phyloP scores from a whole-genome alignment of 2,888 invertebrate species.

The Lasius fuliginosus region DNA sequence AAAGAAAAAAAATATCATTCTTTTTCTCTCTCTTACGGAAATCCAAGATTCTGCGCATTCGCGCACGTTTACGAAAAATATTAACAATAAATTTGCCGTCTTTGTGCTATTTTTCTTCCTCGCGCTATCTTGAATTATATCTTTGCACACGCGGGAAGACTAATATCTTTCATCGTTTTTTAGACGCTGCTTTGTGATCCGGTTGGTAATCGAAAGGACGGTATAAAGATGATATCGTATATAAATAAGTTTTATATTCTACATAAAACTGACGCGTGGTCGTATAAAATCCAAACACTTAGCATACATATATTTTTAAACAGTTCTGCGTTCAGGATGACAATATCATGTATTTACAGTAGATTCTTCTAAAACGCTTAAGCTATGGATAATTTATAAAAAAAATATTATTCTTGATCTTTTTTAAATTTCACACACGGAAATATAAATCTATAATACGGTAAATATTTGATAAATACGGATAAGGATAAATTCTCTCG shows the following conservation, averaged over 20 bases:
- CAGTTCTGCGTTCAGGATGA: not conserved
- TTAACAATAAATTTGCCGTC: conserved; percentile 70
- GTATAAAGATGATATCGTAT: conserved; percentile 8
- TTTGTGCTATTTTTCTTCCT: conserved; percentile 21
- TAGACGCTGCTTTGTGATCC: conserved; percentile 56
- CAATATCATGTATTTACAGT: not conserved
- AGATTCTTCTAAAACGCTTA: not conserved
- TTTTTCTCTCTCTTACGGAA: conserved; percentile 23
- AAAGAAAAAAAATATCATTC: conserved; percentile 57
- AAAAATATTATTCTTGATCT: conserved; percentile 4
- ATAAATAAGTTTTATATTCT: not conserved
- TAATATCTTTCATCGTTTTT: conserved; percentile 65
- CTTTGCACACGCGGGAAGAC: conserved; percentile 45
- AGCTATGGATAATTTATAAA: not conserved
- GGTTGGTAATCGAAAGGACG: conserved; percentile 27
- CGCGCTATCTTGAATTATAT: conserved; percentile 43
- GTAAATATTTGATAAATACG: not conserved
- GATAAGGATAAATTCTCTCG: not conserved
- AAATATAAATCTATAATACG: not conserved
- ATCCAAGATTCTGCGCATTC: conserved; percentile 52
- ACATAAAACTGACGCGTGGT: conserved; percentile 1
- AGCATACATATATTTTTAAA: not conserved
- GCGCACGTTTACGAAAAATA: conserved; percentile 63
- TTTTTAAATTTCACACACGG: not conserved
- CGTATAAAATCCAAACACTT: conserved; percentile 10